Base-by-base conservation (phyloP, 2,888 invertebrate species). In the Tethea ocularis region DNA sequence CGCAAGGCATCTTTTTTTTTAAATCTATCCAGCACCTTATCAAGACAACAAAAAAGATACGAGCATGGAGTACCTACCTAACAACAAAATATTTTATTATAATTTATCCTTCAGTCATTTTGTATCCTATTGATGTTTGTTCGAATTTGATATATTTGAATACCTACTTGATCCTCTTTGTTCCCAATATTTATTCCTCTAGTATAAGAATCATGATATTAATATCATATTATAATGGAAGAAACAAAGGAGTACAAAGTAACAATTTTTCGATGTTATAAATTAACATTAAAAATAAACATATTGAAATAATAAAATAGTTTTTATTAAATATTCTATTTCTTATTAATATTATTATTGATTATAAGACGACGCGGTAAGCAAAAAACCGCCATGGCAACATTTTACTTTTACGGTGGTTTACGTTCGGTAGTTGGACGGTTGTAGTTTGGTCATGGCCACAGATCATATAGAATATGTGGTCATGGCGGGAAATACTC, bases 221-320 rank as follows among this genome's bases (percentile, higher is more conserved):
- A 46, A 46, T 10, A 29, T 41, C 17, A 41, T 41, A 56, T 33
- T 13, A 17, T 55, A 29, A 51, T 54, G 26, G 33, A 29, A 29
- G 54, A 54, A 54, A 46, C 46, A 46, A 46, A 46, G 46, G 46
- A 46, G 46, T 46, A 46, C 46, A 46, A 46, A 46, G 46, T 46
- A 46, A 46, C 20, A 17, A 20, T 46, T 38, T 46, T 46, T 46
- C 46, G 46, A 46, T 46, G 46, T 46, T 46, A 46, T 20, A 41
- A 8, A 46, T 46, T 20, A 46, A 20, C 46, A 46, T 20, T 46
- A 20, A 46, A 46, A 46, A 46, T 46, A 46, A 46, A 46, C 20
- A 46, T 46, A 46, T 46, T 46, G 46, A 46, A 46, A 46, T 46
- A 46, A 8, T 20, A 46, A 20, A 46, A 17, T 46, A 46, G 46